Evolutionary conservation across 2,797 vertebrate species (phyloP).

Genomic region (Lagodon rhomboides): DNA sequence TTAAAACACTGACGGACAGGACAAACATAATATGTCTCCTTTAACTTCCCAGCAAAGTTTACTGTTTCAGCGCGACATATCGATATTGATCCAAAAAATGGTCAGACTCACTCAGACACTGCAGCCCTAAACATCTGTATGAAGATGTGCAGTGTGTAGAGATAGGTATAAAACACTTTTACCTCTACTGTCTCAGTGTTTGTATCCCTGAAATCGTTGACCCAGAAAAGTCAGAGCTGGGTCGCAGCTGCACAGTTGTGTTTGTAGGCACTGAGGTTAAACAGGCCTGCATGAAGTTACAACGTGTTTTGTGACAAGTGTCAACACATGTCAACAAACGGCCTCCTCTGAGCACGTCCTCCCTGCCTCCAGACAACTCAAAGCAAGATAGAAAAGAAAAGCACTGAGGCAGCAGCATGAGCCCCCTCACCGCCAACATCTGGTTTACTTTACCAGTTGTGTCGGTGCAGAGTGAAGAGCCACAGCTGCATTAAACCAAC

Average conservation of each 20-base stretch:
- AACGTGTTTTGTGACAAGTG: conserved; percentile 11
- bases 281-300: conserved; percentile 30
- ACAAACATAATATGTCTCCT: no score
- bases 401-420: neutral
- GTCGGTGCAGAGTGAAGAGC: conserved; percentile 49
- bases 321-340: conserved; percentile 18
- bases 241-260: conserved; percentile 10
- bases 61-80: no score
- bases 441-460: conserved; percentile 53
- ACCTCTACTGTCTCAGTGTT: neutral
- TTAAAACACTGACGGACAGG: no score
- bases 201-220: neutral
- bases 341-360: neutral
- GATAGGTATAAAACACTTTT: neutral
- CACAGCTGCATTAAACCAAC: conserved; percentile 57
- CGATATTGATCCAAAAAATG: no score
- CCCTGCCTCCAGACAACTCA: neutral
- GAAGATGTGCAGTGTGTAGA: neutral
- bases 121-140: neutral
- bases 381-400: neutral
- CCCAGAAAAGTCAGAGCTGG: neutral
- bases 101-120: no score
- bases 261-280: conserved; percentile 18
- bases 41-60: no score
- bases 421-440: conserved; percentile 50